phyloP scores from a whole-genome alignment of 2,888 invertebrate species.

The Thymelicus acteon region DNA sequence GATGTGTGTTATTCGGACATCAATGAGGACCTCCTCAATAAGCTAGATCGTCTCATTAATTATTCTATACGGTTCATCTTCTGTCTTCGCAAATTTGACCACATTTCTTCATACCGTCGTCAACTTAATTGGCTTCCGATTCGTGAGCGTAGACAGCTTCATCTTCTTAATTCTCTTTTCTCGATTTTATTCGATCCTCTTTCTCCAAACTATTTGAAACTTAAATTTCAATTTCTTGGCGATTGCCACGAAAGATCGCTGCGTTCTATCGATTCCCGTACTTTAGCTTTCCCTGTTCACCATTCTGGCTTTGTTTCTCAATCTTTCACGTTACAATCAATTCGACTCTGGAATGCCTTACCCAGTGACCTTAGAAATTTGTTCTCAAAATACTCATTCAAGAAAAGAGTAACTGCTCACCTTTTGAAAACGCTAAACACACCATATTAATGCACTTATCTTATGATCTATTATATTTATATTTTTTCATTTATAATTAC shows the following conservation, averaged over 20 bases:
- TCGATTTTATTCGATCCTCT: background rate
- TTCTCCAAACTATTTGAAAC: conserved; percentile 3
- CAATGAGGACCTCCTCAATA: background rate
- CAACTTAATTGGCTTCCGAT: background rate
- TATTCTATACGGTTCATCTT: conserved; percentile 8
- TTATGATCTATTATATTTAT: no score
- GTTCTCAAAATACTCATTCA: no score
- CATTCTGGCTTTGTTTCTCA: background rate
- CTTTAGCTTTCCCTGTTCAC: background rate
- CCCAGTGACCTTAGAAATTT: no score
- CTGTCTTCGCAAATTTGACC: conserved; percentile 15
- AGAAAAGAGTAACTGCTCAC: no score
- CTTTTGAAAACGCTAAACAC: no score
- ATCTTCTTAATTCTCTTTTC: background rate
- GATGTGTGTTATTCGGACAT: background rate
- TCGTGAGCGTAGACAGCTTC: background rate
- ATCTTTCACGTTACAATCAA: no score
- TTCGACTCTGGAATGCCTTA: no score
- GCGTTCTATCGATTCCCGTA: background rate
- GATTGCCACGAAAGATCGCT: background rate
- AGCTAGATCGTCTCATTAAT: background rate
- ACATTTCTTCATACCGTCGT: background rate
- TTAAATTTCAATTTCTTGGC: background rate
- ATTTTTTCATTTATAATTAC: no score
- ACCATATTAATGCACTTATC: no score